Conservation (phyloP, 2,888 invertebrate species). For the Laspeyria flexula region DNA sequence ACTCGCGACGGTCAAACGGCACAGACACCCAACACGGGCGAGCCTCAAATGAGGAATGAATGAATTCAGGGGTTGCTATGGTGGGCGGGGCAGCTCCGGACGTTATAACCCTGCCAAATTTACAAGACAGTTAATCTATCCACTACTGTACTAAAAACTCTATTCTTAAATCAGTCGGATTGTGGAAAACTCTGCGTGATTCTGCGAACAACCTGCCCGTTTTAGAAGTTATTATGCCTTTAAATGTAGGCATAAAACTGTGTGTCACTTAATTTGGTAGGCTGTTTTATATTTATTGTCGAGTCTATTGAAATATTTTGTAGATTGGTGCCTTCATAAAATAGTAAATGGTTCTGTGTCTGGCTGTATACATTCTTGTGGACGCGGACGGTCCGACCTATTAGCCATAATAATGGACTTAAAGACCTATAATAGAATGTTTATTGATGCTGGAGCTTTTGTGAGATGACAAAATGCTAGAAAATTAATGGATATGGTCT, state of each 20-base stretch:
- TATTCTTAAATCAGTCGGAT: slow-evolving; percentile 49
- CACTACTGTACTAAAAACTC: slow-evolving; percentile 18
- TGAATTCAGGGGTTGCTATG: slow-evolving; percentile 71
- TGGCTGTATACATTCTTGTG: slow-evolving; percentile 19
- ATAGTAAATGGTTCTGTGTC: slow-evolving; percentile 25
- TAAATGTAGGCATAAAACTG: slow-evolving; percentile 9
- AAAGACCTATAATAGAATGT: not conserved
- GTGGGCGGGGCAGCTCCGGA: slow-evolving; percentile 73
- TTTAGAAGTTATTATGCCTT: slow-evolving; percentile 26
- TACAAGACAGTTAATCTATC: slow-evolving; percentile 38
- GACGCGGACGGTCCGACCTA: not conserved
- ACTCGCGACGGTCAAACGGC: slow-evolving; percentile 51
- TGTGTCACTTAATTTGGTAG: slow-evolving; percentile 35
- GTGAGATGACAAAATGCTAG: too few relatives aligned
- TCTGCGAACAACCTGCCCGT: slow-evolving; percentile 45
- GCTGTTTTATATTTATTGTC: slow-evolving; percentile 45
- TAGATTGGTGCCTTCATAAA: slow-evolving; percentile 47
- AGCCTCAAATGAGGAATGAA: slow-evolving; percentile 67
- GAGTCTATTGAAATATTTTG: slow-evolving; percentile 51
- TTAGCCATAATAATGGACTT: not conserved
- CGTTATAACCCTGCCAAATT: slow-evolving; percentile 49
- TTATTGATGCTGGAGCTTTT: not conserved
- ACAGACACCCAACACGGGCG: slow-evolving; percentile 54
- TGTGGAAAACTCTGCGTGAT: slow-evolving; percentile 65
- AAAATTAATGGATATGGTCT: too few relatives aligned